A percentile compares a stretch with the other conserved stretches of the same genome.
phyloP scores from a whole-genome alignment of 2,113 vertebrate genomes.

The Halichoeres trimaculatus region DNA sequence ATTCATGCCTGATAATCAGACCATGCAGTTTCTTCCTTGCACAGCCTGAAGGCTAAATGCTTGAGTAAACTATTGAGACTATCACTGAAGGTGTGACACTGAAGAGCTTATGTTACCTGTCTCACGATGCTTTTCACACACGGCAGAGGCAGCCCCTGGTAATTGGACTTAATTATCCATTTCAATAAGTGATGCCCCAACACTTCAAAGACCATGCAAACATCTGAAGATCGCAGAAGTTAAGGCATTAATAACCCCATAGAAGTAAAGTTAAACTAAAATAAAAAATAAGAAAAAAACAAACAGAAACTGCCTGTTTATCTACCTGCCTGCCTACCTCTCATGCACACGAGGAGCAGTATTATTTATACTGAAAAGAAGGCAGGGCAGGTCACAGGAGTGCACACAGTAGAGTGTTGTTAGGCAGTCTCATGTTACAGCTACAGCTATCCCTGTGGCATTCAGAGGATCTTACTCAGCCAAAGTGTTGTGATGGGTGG shows the following conservation, averaged over 20 bases:
- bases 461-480: constrained; percentile 42
- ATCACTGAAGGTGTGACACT: constrained; percentile 8
- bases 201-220: constrained; percentile 99
- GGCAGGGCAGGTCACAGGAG: constrained; percentile 12
- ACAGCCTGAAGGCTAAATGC: constrained; percentile 11
- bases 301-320: neutral
- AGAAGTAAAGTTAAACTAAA: neutral
- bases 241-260: constrained; percentile 74
- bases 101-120: constrained; percentile 83
- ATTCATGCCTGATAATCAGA: neutral
- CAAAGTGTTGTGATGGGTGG: constrained; percentile 19
- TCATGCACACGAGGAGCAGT: constrained; percentile 2
- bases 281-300: neutral
- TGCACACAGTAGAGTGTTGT: constrained; percentile 27
- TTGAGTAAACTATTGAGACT: constrained; percentile 1
- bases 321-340: neutral
- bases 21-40: constrained; percentile 27
- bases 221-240: constrained; percentile 85
- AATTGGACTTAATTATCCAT: constrained; percentile 99
- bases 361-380: constrained; percentile 40
- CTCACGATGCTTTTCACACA: constrained; percentile 97
- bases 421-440: constrained; percentile 57
- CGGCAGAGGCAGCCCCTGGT: constrained; percentile 94
- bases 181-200: constrained; percentile 97
- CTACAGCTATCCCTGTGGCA: constrained; percentile 33